A percentile compares a stretch with the other conserved stretches of the same genome.
phyloP scores from a whole-genome alignment of 1,140 invertebrate genomes.

The Gryon sp. region DNA sequence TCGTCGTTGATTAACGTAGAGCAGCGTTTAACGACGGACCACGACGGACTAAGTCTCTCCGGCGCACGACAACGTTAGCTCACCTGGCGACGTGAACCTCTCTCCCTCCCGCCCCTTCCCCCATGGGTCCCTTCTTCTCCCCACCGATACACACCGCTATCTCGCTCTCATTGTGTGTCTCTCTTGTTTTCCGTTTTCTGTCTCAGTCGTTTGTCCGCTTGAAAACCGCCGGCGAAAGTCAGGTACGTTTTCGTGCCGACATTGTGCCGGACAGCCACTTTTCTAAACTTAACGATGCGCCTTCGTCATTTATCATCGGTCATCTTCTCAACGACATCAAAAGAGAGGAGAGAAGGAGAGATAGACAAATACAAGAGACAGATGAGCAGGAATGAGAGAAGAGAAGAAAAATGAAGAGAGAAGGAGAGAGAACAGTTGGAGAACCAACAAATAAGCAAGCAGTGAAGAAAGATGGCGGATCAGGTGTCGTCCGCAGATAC shows the following conservation, averaged over 20 bases:
- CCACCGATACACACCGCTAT: conserved; percentile 13
- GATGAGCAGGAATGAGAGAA: too few species aligned
- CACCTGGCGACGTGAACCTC: conserved; percentile 75
- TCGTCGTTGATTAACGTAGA: conserved; percentile 37
- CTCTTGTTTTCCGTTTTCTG: conserved; percentile 20
- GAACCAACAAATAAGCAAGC: conserved; percentile 7
- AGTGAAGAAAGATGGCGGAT: conserved; percentile 35
- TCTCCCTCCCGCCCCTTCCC: conserved; percentile 16
- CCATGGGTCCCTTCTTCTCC: too few species aligned
- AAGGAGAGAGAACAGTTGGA: background rate
- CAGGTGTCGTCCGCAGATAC: conserved; percentile 27
- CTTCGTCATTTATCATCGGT: conserved; percentile 45
- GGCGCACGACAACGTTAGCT: conserved; percentile 68
- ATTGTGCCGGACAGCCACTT: conserved; percentile 44
- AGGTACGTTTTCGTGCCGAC: conserved; percentile 50
- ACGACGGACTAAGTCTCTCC: conserved; percentile 52
- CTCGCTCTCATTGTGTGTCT: conserved; percentile 59
- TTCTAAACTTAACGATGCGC: conserved; percentile 57
- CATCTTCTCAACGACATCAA: conserved; percentile 39
- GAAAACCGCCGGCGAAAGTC: conserved; percentile 54
- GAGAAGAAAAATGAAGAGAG: background rate
- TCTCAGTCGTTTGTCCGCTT: conserved; percentile 5
- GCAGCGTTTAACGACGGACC: conserved; percentile 52
- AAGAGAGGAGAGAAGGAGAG: conserved; percentile 11
- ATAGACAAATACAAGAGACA: background rate